Evolutionary conservation across 2,113 vertebrate genomes (phyloP), one percentile per base, ranked within the genome.

Genomic region (Podarcis muralis): DNA sequence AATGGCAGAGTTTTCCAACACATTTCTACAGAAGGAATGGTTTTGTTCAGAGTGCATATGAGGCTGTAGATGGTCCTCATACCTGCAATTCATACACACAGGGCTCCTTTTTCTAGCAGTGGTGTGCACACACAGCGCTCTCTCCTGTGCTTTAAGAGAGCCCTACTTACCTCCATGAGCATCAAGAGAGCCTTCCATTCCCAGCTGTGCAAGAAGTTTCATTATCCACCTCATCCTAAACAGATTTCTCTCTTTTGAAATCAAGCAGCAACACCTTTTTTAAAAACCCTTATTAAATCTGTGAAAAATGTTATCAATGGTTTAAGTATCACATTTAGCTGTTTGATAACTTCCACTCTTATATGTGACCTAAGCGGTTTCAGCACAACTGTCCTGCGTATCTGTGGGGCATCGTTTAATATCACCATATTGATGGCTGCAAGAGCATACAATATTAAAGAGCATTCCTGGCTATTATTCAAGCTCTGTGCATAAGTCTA

Each of bases 371-470:
- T 72, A 77, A n/a, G 37, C 48, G 2, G 7, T 15, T 83, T 84
- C 1, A 59, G 1, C 48, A 87, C 87, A 40, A 77, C 78, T 84
- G 23, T 75, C 20, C 22, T 81, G 12, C 30, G 89, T 89, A 75
- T 87, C 91, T 92, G 92, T 92, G 84, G 84, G 92, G 43, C 68
- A 92, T 90, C 40, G 76, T 93, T 95, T 94, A 92, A 20, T 90
- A 93, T 83, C 86, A 88, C 88, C 91, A 93, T 69, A 91, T 81
- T 87, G 59, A 59, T 0, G 2, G 76, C 93, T 94, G 77, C 90
- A 95, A 90, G 90, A 88, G 43, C 82, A 93, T 90, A 22, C 75
- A 62, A 9, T 93, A 94, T 93, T 94, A 94, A 95, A 94, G 84
- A 92, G 86, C 88, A 94, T 87, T 30, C 80, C 66, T 93, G 87